These are phyloP conservation scores for Psilanteris sp. DNA, from an alignment of 1,140 invertebrate genomes.

Conservation along the genomic window DNA sequence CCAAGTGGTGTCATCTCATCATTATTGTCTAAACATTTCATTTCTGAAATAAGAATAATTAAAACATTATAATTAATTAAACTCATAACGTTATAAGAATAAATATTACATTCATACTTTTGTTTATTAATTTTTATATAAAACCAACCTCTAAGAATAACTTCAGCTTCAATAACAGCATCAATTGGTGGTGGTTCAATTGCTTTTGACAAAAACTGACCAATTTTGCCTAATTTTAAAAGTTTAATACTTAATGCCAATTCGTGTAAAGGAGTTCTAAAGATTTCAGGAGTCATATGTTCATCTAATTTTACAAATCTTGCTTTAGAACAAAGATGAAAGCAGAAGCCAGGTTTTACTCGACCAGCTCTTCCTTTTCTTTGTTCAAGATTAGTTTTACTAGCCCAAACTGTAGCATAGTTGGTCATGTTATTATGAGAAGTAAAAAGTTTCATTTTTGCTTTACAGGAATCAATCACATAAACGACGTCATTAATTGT, in stretches of 20 bases:
- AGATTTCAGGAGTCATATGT: constrained; percentile 97
- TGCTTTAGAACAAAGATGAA: constrained; percentile 90
- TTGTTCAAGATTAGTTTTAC: constrained; percentile 94
- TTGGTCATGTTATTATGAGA: constrained; percentile 97
- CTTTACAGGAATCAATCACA: constrained; percentile 96
- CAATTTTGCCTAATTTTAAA: constrained; percentile 92
- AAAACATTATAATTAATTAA: too few relatives aligned
- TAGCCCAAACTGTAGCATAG: constrained; percentile 96
- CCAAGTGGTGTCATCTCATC: constrained; percentile 95
- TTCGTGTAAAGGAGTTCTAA: constrained; percentile 96
- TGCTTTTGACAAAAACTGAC: constrained; percentile 95
- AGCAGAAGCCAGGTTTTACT: constrained; percentile 92
- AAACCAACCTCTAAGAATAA: constrained; percentile 80
- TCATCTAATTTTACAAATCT: constrained; percentile 90
- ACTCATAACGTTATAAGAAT: too few relatives aligned
- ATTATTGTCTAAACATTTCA: constrained; percentile 91
- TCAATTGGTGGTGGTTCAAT: constrained; percentile 96
- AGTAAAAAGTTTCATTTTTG: constrained; percentile 97
- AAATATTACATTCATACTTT: too few relatives aligned
- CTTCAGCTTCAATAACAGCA: constrained; percentile 95
- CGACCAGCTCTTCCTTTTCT: constrained; percentile 94
- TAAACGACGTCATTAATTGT: constrained; percentile 98
- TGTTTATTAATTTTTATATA: too few relatives aligned
- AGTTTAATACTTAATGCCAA: constrained; percentile 91
- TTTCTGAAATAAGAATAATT: too few relatives aligned